Evolutionary conservation across 1,140 invertebrate genomes (phyloP).

Genomic region (Eupristina koningsbergeri): DNA sequence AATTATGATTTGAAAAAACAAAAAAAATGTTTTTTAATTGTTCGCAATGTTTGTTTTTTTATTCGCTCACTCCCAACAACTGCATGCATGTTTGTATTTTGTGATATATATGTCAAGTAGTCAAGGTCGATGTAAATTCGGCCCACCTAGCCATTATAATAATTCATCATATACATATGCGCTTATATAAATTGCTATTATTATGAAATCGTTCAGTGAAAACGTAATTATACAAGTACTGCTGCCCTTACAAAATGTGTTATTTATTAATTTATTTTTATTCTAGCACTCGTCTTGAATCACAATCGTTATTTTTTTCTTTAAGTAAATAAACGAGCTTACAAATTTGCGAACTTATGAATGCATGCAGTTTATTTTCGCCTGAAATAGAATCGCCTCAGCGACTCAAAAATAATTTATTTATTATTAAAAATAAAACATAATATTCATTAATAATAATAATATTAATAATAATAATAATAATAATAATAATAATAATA

Average conservation of each 20-base stretch:
- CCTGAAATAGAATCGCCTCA: slow-evolving; percentile 35
- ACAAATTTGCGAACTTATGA: not conserved
- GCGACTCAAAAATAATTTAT: slow-evolving; percentile 21
- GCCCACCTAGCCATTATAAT: slow-evolving; percentile 17
- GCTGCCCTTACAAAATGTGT: slow-evolving; percentile 47
- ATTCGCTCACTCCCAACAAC: slow-evolving; percentile 15
- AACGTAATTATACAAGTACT: slow-evolving; percentile 51
- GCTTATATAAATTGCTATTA: not conserved
- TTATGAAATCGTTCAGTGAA: slow-evolving; percentile 34
- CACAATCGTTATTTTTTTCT: slow-evolving; percentile 36
- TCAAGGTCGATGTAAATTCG: slow-evolving; percentile 35
- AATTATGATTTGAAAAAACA: slow-evolving; percentile 15
- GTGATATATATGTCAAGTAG: slow-evolving; percentile 20
- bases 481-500: no score
- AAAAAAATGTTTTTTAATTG: slow-evolving; percentile 31
- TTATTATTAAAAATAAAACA: slow-evolving; percentile 42
- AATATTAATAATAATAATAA: no score
- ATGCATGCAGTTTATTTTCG: slow-evolving; percentile 4
- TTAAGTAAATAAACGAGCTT: slow-evolving; percentile 46
- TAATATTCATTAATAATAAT: slow-evolving; percentile 12
- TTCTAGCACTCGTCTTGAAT: slow-evolving; percentile 4
- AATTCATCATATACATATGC: not conserved
- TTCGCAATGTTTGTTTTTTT: slow-evolving; percentile 27
- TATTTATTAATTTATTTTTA: not conserved
- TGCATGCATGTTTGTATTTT: slow-evolving; percentile 21